Percentiles rank a stretch among this genome's conserved stretches.
phyloP scores from a whole-genome alignment of 2,113 vertebrate genomes.

The Dicerorhinus sumatrensis region DNA sequence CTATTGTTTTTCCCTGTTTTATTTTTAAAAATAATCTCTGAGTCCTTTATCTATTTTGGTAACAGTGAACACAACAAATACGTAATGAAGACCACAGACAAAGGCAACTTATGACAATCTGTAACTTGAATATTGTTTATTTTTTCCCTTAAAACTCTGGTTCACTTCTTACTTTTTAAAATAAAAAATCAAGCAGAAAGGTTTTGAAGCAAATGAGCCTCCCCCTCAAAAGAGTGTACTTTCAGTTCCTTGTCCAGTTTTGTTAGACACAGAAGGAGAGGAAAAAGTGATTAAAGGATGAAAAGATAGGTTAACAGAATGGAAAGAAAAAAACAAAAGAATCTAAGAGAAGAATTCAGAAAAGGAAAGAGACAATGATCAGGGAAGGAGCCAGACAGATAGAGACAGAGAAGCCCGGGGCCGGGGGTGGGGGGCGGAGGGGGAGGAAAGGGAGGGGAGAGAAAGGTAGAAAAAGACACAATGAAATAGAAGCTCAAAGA shows the following conservation, averaged over 20 bases:
- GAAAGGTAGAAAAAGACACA: not conserved
- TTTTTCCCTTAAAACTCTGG: not conserved
- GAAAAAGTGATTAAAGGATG: not conserved
- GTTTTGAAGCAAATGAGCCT: constrained; percentile 15
- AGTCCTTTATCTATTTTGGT: not conserved
- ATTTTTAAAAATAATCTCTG: not conserved
- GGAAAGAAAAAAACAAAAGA: not conserved
- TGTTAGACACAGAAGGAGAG: not conserved
- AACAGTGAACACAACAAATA: not conserved
- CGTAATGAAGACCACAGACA: not conserved
- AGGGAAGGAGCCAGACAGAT: not conserved
- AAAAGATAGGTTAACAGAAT: constrained; percentile 11
- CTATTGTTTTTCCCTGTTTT: not conserved
- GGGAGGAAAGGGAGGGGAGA: not conserved
- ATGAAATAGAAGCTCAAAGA: not conserved
- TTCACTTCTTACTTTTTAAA: constrained; percentile 52
- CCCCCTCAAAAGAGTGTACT: not conserved
- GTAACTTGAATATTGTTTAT: not conserved
- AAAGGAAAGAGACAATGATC: not conserved
- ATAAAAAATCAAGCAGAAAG: not conserved
- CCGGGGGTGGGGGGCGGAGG: not conserved
- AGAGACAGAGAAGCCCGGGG: not conserved
- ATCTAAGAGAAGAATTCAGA: not conserved
- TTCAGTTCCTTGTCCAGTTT: constrained; percentile 16
- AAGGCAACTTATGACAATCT: not conserved